Evolutionary conservation across 2,888 invertebrate species (phyloP), one percentile per base, ranked within the genome.

Genomic region (Ellobium chinense): DNA sequence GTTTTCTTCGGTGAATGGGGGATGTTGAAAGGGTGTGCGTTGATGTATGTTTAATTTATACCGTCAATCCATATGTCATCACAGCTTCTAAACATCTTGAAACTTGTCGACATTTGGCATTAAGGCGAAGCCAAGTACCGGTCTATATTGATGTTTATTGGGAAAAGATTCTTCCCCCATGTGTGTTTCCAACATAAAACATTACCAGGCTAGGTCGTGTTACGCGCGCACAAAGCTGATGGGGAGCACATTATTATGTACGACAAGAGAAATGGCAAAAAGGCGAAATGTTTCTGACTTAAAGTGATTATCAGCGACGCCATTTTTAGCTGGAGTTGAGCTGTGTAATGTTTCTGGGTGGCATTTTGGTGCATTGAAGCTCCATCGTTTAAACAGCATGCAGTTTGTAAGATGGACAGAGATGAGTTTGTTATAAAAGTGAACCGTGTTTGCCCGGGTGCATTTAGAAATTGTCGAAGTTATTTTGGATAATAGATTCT

Each of bases 41-140:
- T 75, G 75, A 75, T 65, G 75, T 75, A 63, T 75, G 75, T 75
- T 75, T 75, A 75, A 75, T 75, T 75, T 65, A 75, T 65, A 63
- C 29, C 54, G 65, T 65, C 75, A 75, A 56, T 54, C 65, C 34
- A 56, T 21, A 1, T 65, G 75, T 75, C 65, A 75, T 54, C 65
- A 56, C 34, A 21, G 18, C 34, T 34, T 65, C 54, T 9, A n/a
- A 29, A 75, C 65, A 75, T 54, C 74, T 54, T 54, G n/a, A 21
- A 31, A 65, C 34, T n/a, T 75, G 75, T 72, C 72, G 72, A 58
- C 72, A 58, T 72, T 72, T 58, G 58, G 72, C 72, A 36, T 36
- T 18, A 24, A 58, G 58, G 34, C 34, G 36, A 9, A 58, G 36
- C 70, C 70, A 58, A 36, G 36, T 72, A 37, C 36, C 5, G n/a